These are phyloP conservation scores for Ormyrus thymus DNA, from an alignment of 2,888 invertebrate genomes.

Conservation along the genomic window DNA sequence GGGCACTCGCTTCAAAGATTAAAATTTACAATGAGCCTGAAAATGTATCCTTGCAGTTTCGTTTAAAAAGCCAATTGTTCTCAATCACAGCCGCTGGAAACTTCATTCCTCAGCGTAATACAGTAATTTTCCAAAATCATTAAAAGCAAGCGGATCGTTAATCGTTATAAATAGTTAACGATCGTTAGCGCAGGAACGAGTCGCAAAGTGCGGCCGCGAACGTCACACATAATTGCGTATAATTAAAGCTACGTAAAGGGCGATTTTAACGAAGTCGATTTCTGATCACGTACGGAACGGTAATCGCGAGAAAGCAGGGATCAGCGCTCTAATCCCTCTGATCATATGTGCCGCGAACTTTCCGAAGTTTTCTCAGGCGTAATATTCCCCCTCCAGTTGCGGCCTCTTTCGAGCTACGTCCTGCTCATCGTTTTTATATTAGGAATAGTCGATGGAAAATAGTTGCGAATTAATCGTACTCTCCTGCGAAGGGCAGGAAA, in stretches of 20 bases:
- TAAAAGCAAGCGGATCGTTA: too few relatives aligned
- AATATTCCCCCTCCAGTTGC: not conserved
- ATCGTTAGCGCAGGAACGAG: too few relatives aligned
- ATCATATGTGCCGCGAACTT: conserved; percentile 32
- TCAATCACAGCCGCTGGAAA: too few relatives aligned
- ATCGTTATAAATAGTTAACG: too few relatives aligned
- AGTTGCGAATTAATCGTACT: too few relatives aligned
- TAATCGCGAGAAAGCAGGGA: conserved; percentile 34
- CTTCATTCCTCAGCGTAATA: too few relatives aligned
- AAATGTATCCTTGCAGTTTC: too few relatives aligned
- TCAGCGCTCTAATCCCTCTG: conserved; percentile 26
- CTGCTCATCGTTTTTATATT: not conserved
- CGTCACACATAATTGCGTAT: not conserved
- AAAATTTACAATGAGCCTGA: too few relatives aligned
- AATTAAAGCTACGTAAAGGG: conserved; percentile 14
- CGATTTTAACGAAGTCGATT: conserved; percentile 29
- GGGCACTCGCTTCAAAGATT: too few relatives aligned
- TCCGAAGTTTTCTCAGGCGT: conserved; percentile 3
- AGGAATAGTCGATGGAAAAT: not conserved
- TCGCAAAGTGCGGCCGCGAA: not conserved
- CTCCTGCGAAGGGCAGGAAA: too few relatives aligned
- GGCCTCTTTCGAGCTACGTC: not conserved
- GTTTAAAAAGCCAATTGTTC: too few relatives aligned
- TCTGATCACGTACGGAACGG: conserved; percentile 35
- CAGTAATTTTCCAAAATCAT: too few relatives aligned